Conservation (phyloP, 2,888 invertebrate genomes). For the Agrotis clavis region DNA sequence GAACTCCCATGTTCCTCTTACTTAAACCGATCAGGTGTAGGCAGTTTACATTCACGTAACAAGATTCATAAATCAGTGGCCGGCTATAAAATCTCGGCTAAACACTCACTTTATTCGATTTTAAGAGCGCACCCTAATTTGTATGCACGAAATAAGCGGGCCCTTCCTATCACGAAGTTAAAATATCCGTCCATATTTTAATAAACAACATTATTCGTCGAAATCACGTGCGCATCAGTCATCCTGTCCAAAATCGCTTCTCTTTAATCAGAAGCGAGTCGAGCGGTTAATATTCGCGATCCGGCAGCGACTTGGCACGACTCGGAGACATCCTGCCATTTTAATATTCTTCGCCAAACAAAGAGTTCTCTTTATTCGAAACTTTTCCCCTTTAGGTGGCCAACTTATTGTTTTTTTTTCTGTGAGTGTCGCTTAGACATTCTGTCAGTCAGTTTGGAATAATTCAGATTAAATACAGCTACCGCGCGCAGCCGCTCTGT, state of each 20-base stretch:
- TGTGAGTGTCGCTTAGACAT: constrained; percentile 81
- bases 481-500: constrained; percentile 81
- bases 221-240: constrained; percentile 85
- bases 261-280: constrained; percentile 86
- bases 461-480: constrained; percentile 90
- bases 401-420: constrained; percentile 81
- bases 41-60: constrained; percentile 77
- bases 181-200: constrained; percentile 88
- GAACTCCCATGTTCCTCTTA: constrained; percentile 73
- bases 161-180: constrained; percentile 88
- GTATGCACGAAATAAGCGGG: constrained; percentile 81
- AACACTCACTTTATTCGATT: constrained; percentile 82
- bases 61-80: constrained; percentile 79
- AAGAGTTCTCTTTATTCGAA: constrained; percentile 80
- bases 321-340: constrained; percentile 79
- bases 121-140: constrained; percentile 82
- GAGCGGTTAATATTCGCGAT: constrained; percentile 83
- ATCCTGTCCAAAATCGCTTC: constrained; percentile 87
- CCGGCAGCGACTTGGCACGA: constrained; percentile 77
- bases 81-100: constrained; percentile 77
- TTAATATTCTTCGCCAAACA: constrained; percentile 85
- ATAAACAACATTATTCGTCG: constrained; percentile 83
- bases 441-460: constrained; percentile 87
- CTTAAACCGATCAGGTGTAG: constrained; percentile 74
- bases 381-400: constrained; percentile 79